Evolutionary conservation across 2,113 vertebrate genomes (phyloP).

Genomic region (Malurus alboscapulatus): DNA sequence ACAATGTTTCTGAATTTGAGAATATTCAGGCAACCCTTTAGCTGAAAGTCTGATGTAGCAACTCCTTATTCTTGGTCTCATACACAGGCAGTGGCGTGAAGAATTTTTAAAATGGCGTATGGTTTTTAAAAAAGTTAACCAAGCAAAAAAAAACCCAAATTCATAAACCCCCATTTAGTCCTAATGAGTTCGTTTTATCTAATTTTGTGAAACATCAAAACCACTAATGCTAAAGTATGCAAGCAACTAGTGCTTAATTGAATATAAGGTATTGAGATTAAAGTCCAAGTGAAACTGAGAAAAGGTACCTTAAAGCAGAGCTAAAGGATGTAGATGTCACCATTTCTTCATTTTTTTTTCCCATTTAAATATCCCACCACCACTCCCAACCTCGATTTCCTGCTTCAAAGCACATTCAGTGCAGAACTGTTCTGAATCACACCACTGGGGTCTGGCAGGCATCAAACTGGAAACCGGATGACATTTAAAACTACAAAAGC

Average conservation of each 20-base stretch:
- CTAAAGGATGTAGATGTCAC: not conserved
- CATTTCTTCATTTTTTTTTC: not conserved
- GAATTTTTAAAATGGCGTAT: not conserved
- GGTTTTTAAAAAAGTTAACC: not conserved
- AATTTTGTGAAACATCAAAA: not conserved
- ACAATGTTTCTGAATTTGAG: not conserved
- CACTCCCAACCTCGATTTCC: not conserved
- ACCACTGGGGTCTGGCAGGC: not conserved
- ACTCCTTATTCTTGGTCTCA: rapidly evolving
- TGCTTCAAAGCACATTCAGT: not conserved
- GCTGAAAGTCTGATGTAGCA: not conserved
- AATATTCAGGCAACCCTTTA: not conserved
- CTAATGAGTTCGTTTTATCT: not conserved
- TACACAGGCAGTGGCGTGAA: rapidly evolving
- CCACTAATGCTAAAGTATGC: not conserved
- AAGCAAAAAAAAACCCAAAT: not conserved
- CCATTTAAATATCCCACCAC: not conserved
- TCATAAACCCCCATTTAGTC: not conserved
- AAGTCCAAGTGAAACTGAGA: not conserved
- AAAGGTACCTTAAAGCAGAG: not conserved
- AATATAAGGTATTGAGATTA: not conserved
- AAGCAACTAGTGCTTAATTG: not conserved
- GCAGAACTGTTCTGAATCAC: not conserved
- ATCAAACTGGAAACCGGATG: not conserved
- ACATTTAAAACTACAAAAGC: not conserved